A percentile compares a stretch with the other conserved stretches of the same genome.
phyloP scores from a whole-genome alignment of 2,113 vertebrate genomes.

The Myotis davidii region DNA sequence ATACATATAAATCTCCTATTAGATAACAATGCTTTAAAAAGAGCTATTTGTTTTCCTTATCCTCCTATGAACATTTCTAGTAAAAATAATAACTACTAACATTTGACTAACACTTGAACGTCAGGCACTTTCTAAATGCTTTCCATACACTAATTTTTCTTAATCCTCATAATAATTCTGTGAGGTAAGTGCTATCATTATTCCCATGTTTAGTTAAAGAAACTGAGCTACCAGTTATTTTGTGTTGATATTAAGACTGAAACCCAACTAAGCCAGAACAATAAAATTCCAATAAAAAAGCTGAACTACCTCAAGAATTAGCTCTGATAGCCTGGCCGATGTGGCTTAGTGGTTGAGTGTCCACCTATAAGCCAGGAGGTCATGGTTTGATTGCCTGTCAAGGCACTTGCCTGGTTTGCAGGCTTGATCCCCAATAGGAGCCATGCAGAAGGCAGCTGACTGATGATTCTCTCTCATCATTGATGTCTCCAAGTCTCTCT shows the following conservation, averaged over 20 bases:
- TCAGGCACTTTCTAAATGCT: background rate
- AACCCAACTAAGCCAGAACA: background rate
- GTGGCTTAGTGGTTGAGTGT: too few species aligned
- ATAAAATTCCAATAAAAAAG: background rate
- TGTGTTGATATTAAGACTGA: background rate
- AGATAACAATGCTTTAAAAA: background rate
- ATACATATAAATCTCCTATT: background rate
- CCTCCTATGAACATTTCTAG: background rate
- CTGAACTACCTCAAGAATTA: background rate
- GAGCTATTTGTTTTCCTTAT: conserved; percentile 27
- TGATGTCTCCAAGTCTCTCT: too few species aligned
- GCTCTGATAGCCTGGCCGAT: background rate
- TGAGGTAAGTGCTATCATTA: background rate
- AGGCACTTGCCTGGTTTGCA: too few species aligned
- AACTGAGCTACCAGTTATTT: background rate
- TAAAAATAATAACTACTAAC: background rate
- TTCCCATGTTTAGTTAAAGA: background rate
- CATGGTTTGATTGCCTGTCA: too few species aligned
- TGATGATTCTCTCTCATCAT: too few species aligned
- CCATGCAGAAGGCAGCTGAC: too few species aligned
- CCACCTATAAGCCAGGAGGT: too few species aligned
- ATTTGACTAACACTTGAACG: background rate
- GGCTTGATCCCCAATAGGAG: too few species aligned
- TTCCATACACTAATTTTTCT: background rate
- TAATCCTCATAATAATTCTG: background rate